Base-by-base conservation (phyloP, 2,797 vertebrate genomes). In the Syngnathus acus region DNA sequence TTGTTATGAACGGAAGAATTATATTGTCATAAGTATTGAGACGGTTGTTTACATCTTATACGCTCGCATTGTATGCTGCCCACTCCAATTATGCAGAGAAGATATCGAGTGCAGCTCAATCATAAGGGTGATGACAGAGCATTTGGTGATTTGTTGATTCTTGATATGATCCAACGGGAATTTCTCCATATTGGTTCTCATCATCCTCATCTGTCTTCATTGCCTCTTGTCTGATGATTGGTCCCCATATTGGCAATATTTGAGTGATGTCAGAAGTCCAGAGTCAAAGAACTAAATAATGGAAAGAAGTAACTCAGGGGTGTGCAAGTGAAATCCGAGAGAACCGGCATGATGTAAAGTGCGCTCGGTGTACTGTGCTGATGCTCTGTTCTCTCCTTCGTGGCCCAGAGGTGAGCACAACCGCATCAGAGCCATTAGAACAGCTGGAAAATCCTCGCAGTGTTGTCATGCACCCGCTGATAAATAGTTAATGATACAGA, bases 161-260 rank as follows among this genome's bases (percentile, higher is more conserved):
- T n/a, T 26, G 10, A 43, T 61, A 61, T 42, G 39, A 21, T 62
- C 42, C n/a, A 16, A 43, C 26, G 42, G 45, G 60, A 42, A 62
- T 62, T 62, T 45, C 23, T 21, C 21, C 40, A 62, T 26, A 62
- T 62, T 23, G 2, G n/a, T 62, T 62, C 21, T 62, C 26, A 62
- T 62, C 23, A 62, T 62, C 32, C n/a, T 43, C n/a, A 62, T 62
- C 59, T 5, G 59, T 61, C 60, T 43, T 62, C 19, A n/a, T 60
- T 45, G 21, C 39, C 16, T 43, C 59, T 43, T 40, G 10, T 23
- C 60, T 45, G 21, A 14, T 62, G 21, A 62, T 62, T 26, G 60
- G 21, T 43, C 17, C 10, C 13, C 58, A 60, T 60, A 42, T 21
- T 60, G 40, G 40, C 11, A 45, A n/a, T 14, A 45, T 45, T 7